These are phyloP conservation scores for Steinernema hermaphroditum DNA, from an alignment of 2,888 invertebrate genomes.

Conservation along the genomic window DNA sequence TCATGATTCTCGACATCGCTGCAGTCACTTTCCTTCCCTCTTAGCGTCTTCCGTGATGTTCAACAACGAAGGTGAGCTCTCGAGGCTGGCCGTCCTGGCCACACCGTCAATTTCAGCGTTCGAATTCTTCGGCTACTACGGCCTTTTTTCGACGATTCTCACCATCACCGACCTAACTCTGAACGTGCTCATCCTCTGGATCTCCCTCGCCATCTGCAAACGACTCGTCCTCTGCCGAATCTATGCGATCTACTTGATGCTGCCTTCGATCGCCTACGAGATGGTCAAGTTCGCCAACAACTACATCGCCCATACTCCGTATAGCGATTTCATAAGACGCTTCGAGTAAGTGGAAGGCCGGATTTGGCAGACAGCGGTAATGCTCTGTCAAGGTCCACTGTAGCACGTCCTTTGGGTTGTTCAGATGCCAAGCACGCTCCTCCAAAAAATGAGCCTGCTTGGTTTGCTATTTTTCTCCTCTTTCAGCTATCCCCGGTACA, in stretches of 20 bases:
- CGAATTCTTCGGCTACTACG: constrained; percentile 16
- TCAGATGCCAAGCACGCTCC: too few species aligned
- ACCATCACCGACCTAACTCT: neutral
- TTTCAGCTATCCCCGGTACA: constrained; percentile 14
- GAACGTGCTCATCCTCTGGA: constrained; percentile 13
- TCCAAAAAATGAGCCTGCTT: too few species aligned
- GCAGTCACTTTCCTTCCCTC: too few species aligned
- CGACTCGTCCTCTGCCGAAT: neutral
- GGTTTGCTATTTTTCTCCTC: too few species aligned
- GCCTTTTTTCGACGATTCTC: neutral
- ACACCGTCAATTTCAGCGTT: neutral
- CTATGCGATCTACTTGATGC: neutral
- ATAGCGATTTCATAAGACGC: constrained; percentile 1
- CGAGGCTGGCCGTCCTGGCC: too few species aligned
- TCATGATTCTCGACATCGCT: too few species aligned
- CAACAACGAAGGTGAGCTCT: neutral
- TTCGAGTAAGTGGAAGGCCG: neutral
- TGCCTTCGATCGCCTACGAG: neutral
- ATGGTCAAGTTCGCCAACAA: neutral
- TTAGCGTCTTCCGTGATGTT: neutral
- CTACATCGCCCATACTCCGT: constrained; percentile 2
- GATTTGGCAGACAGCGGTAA: too few species aligned
- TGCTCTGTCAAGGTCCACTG: too few species aligned
- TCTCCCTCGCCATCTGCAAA: neutral
- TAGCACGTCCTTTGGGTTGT: too few species aligned